Base-by-base conservation (phyloP, 23 tunicate species). In the Aplidium turbinatum region DNA sequence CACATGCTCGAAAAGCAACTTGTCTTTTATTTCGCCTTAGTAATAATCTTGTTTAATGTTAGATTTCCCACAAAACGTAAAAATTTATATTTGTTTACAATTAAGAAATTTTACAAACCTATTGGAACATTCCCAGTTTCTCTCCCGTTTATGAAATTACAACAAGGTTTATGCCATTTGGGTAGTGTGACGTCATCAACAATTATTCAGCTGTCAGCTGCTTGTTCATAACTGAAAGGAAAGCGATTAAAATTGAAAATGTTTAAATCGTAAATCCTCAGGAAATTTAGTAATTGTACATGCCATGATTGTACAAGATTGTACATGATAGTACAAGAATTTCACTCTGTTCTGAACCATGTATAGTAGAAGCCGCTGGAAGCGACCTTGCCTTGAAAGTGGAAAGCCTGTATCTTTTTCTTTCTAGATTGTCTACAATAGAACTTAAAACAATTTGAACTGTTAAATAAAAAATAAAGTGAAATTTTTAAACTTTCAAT, bases 281-380 rank as follows among this genome's bases (percentile, higher is more conserved):
- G 11, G 11, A 42, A 42, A 42, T 16, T 9, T 11, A 42, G 16
- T 42, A 9, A 11, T 42, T 42, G 50, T 42, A 16, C 11, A 9
- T 42, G 50, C 16, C 16, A 16, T 42, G 50, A 11, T 16, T 42
- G 11, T 42, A 16, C 13, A 42, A 42, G 16, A 42, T 9, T 42
- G 13, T 42, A 11, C n/a, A n/a, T n/a, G n/a, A 1, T 9, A 78
- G 76, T 66, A 50, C 35, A 78, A 78, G 67, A 75, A 78, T 33
- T 78, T 78, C 13, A 67, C 84, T 55, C 84, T 30, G 76, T 78
- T 76, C 38, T 50, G 54, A 31, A 78, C 6, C 84, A 75, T 48
- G 76, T 78, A 38, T 67, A 78, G 42, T 67, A 78, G 55, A 78
- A 78, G 13, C 84, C 84, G 36, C 38, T 3, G 1, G 75, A 33